Base-by-base conservation (phyloP, 2,113 vertebrate genomes). In the Lophura nycthemera region DNA sequence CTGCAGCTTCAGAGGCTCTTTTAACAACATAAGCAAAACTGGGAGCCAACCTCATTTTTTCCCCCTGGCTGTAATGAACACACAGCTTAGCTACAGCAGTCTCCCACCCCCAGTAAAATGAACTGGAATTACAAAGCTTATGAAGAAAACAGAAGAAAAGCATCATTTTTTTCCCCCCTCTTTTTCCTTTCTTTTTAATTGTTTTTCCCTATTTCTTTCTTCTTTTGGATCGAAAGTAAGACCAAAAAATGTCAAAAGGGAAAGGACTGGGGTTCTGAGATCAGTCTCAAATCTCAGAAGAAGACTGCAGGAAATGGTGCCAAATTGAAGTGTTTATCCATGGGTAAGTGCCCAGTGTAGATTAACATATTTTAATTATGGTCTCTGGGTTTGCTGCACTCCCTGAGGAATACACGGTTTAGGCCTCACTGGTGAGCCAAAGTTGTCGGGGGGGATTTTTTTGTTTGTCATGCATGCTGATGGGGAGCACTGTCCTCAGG, bases 21-120 rank as follows among this genome's bases (percentile, higher is more conserved):
- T 98, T 97, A 98, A 98, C 97, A 97, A 95, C 97, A 97, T 97
- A 98, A 98, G 97, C 97, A 97, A 97, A 98, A 98, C 97, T 97
- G 94, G 95, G 95, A 98, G 97, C 96, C 97, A 97, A 92, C 96
- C 94, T 97, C 94, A 96, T 97, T 97, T 97, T 96, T 93, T 56
- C 91, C 91, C 70, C 72, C 86, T 88, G 83, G 88, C 92, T 95
- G 87, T 95, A 97, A 96, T 96, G 94, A 97, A 94, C 90, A 82
- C 70, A 61, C 61, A 96, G 79, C 69, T 96, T 83, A 91, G 94
- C 13, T 48, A 64, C 69, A 95, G 72, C 89, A 45, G 83, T 88
- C 79, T 38, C 88, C 86, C 85, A 75, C 60, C 61, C 75, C 22
- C 47, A 20, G 76, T 78, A 86, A 90, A 91, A 65, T 0, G 0